Conservation (phyloP, 2,113 vertebrate genomes). For the Phycodurus eques region DNA sequence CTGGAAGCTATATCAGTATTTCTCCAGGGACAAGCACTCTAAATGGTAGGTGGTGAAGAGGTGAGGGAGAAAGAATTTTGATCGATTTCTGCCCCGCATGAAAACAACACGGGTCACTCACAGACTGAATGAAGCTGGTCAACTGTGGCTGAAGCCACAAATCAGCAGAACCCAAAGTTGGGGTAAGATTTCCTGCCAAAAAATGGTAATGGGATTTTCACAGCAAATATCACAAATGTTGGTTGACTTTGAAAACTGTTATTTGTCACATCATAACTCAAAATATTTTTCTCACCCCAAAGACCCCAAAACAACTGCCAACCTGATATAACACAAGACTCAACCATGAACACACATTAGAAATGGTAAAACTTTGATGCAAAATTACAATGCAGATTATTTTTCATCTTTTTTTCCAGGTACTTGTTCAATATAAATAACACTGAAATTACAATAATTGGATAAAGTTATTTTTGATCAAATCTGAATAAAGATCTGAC, state of each 20-base stretch:
- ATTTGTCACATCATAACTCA: too few species aligned
- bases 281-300: too few species aligned
- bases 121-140: background rate
- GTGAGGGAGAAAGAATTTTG: slow-evolving; percentile 9
- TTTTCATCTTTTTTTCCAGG: too few species aligned
- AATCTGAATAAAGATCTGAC: background rate
- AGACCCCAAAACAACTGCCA: too few species aligned
- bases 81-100: slow-evolving; percentile 1
- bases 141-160: background rate
- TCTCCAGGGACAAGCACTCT: slow-evolving; percentile 43
- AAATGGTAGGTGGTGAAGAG: slow-evolving; percentile 28
- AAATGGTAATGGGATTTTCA: background rate
- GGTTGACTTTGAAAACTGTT: background rate
- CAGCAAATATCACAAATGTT: too few species aligned
- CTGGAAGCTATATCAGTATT: slow-evolving; percentile 48
- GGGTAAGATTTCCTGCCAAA: background rate
- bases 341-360: too few species aligned
- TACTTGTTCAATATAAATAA: too few species aligned
- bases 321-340: too few species aligned
- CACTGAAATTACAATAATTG: too few species aligned
- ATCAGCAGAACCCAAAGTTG: background rate
- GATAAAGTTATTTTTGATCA: background rate
- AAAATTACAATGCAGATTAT: background rate
- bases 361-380: background rate
- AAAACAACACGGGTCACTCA: background rate